Percentiles rank a stretch among this genome's conserved stretches.
These are phyloP conservation scores for Drosophila incognita DNA, from an alignment of 2,888 invertebrate genomes.

Conservation along the genomic window DNA sequence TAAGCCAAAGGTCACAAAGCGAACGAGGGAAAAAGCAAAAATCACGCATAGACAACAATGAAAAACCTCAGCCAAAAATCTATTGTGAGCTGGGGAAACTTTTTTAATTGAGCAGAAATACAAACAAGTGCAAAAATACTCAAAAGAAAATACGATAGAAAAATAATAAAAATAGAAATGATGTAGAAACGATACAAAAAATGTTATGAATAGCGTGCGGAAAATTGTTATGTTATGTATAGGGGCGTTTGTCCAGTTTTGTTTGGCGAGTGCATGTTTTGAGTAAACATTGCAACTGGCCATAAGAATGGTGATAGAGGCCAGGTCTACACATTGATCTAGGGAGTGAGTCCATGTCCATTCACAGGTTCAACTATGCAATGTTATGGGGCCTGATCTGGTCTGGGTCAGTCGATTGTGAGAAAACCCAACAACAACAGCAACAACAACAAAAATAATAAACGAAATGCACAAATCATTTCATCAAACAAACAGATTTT, in stretches of 20 bases:
- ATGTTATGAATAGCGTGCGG: conserved; percentile 35
- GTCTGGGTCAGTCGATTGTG: conserved; percentile 39
- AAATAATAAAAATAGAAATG: conserved; percentile 11
- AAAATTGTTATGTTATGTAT: conserved; percentile 39
- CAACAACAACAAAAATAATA: neutral
- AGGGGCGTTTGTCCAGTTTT: conserved; percentile 64
- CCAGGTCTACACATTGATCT: neutral
- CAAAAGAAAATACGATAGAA: conserved; percentile 14
- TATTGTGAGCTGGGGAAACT: conserved; percentile 36
- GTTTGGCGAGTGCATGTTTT: conserved; percentile 70
- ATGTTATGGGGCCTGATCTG: conserved; percentile 36
- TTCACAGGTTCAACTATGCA: conserved; percentile 37
- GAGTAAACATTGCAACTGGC: conserved; percentile 63
- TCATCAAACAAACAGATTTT: conserved; percentile 54
- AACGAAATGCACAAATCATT: conserved; percentile 64
- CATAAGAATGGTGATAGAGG: conserved; percentile 19
- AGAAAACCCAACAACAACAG: neutral
- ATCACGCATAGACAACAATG: conserved; percentile 65
- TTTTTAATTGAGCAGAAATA: conserved; percentile 80
- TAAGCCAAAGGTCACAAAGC: conserved; percentile 60
- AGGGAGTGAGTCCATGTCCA: conserved; percentile 52
- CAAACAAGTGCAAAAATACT: conserved; percentile 74
- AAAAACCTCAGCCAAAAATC: conserved; percentile 31
- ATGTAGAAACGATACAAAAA: conserved; percentile 9
- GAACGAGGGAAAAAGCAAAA: conserved; percentile 49